Conservation (phyloP, 1,140 invertebrate species). For the Cylas formicarius region DNA sequence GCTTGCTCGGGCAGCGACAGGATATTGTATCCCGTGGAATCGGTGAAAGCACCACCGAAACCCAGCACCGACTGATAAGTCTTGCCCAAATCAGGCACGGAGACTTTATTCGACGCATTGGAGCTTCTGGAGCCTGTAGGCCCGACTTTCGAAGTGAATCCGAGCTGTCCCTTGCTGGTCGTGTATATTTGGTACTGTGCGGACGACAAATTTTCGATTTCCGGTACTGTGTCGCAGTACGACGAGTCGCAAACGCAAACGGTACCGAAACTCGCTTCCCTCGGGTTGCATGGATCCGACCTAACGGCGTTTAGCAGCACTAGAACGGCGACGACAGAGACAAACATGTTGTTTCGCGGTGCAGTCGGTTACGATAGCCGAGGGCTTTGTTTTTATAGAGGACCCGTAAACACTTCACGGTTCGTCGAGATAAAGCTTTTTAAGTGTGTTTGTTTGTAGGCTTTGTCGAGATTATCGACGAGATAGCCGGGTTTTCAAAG, state of each 20-base stretch:
- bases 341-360: no score
- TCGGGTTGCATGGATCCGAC: conserved; percentile 3
- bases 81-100: conserved; percentile 32
- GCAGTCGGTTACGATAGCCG: no score
- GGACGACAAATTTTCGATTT: conserved; percentile 33
- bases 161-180: conserved; percentile 48
- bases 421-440: no score
- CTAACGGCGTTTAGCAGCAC: no score
- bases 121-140: conserved; percentile 28
- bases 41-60: conserved; percentile 84
- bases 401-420: no score
- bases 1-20: conserved; percentile 48
- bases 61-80: conserved; percentile 59
- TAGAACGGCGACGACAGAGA: no score
- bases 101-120: conserved; percentile 15
- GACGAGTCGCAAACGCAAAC: conserved; percentile 82
- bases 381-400: no score
- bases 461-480: no score
- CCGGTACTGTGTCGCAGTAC: conserved; percentile 71
- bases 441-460: no score
- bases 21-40: conserved; percentile 74
- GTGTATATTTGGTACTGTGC: conserved; percentile 51
- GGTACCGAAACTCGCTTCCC: conserved; percentile 4
- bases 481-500: no score
- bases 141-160: conserved; percentile 39